Conservation (phyloP, 2,888 invertebrate genomes). For the Hirtodrosophila confusa region DNA sequence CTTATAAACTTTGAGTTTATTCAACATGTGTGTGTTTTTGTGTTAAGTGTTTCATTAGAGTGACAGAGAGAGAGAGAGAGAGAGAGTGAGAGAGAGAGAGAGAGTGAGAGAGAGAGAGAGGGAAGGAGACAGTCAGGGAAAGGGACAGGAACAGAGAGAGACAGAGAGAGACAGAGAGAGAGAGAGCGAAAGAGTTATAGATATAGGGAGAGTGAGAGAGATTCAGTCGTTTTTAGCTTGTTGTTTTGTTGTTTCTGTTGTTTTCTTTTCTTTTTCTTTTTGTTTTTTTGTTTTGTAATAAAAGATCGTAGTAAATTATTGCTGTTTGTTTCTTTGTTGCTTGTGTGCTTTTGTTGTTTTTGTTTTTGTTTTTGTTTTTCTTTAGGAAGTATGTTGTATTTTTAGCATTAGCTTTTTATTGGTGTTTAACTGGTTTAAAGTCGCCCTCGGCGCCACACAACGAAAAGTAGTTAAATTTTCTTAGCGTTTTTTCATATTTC, state of each 20-base stretch:
- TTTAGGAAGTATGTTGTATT: slow-evolving; percentile 34
- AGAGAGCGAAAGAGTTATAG: slow-evolving; percentile 31
- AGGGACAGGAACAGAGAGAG: too few relatives aligned
- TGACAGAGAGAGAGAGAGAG: slow-evolving; percentile 26
- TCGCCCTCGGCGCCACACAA: slow-evolving; percentile 73
- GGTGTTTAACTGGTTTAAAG: slow-evolving; percentile 51
- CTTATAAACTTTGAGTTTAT: slow-evolving; percentile 67
- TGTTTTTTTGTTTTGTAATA: slow-evolving; percentile 40
- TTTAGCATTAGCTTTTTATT: slow-evolving; percentile 56
- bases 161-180: slow-evolving; percentile 7
- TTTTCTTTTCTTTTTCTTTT: slow-evolving; percentile 45
- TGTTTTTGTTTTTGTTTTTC: slow-evolving; percentile 26
- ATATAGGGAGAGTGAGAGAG: slow-evolving; percentile 39
- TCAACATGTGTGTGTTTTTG: slow-evolving; percentile 22
- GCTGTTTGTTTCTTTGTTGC: slow-evolving; percentile 36
- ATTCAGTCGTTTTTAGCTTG: slow-evolving; percentile 63
- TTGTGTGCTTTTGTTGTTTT: slow-evolving; percentile 17
- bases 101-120: slow-evolving; percentile 11
- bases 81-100: slow-evolving; percentile 19
- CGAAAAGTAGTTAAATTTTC: slow-evolving; percentile 56
- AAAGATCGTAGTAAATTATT: slow-evolving; percentile 75
- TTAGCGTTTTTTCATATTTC: slow-evolving; percentile 35
- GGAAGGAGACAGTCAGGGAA: too few relatives aligned
- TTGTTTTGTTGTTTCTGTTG: slow-evolving; percentile 42
- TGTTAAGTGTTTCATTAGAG: slow-evolving; percentile 1